A percentile compares a stretch with the other conserved stretches of the same genome.
Evolutionary conservation across 37 sponge, comb jelly and placozoan species (phyloP).

Genomic region (Amphimedon queenslandica): DNA sequence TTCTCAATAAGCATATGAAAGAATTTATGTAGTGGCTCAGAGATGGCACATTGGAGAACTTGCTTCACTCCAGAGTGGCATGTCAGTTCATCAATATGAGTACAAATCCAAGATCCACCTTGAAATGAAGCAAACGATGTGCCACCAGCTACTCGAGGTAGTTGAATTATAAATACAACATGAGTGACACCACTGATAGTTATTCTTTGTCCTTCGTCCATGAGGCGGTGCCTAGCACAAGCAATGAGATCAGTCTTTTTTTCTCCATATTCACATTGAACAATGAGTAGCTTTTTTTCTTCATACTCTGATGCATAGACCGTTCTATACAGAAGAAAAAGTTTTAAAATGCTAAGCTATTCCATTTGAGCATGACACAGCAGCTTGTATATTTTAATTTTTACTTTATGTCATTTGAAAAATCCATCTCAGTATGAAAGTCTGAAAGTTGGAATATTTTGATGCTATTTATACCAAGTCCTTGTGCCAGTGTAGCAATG

Average conservation of each 20-base stretch:
- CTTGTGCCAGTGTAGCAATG: background rate
- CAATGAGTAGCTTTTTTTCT: background rate
- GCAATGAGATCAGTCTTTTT: constrained; percentile 51
- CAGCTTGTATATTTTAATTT: background rate
- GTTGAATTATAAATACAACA: constrained; percentile 30
- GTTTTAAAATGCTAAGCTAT: no score
- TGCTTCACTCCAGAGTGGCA: background rate
- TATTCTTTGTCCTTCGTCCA: constrained; percentile 24
- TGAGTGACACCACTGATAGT: constrained; percentile 19
- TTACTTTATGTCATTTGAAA: constrained; percentile 62
- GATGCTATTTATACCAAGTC: background rate
- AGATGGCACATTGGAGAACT: background rate
- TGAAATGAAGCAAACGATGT: constrained; percentile 6
- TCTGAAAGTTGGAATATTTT: constrained; percentile 39
- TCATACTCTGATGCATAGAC: background rate
- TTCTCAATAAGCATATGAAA: background rate
- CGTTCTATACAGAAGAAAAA: no score
- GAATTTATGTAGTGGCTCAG: background rate
- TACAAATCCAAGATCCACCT: background rate
- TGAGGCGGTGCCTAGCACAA: constrained; percentile 51
- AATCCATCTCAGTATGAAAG: constrained; percentile 77
- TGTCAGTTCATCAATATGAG: constrained; percentile 1
- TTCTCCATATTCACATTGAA: constrained; percentile 23
- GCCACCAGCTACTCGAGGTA: constrained; percentile 1
- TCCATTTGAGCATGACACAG: background rate